phyloP scores from a whole-genome alignment of 2,797 vertebrate genomes.

The Neosilurus mollespiculum region DNA sequence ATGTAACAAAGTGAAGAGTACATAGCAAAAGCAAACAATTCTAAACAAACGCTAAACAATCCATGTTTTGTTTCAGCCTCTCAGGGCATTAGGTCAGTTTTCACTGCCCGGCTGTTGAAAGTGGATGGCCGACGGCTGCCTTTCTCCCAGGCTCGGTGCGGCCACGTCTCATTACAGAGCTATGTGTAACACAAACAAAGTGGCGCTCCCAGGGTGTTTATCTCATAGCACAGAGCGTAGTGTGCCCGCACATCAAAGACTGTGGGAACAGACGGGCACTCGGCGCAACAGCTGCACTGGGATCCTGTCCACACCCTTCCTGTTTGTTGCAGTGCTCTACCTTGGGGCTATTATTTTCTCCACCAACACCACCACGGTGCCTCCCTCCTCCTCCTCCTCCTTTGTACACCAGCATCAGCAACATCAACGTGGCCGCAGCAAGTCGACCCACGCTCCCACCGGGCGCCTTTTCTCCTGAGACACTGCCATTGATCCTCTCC shows the following conservation, averaged over 20 bases:
- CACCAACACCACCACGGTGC: slow-evolving; percentile 64
- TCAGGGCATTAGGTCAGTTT: slow-evolving; percentile 21
- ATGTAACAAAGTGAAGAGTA: neutral
- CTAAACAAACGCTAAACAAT: neutral
- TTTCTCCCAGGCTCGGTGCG: slow-evolving; percentile 54
- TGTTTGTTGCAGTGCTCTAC: slow-evolving; percentile 74
- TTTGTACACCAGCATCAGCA: slow-evolving; percentile 47
- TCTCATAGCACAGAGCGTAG: slow-evolving; percentile 73
- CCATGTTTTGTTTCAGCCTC: neutral
- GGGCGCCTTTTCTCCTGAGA: slow-evolving; percentile 3
- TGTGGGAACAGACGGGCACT: slow-evolving; percentile 77
- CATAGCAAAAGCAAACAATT: slow-evolving; percentile 1
- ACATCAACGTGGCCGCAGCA: slow-evolving; percentile 59
- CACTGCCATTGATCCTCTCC: neutral
- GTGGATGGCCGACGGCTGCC: slow-evolving; percentile 41
- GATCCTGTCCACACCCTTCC: slow-evolving; percentile 87
- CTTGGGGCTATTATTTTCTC: slow-evolving; percentile 77
- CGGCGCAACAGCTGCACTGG: slow-evolving; percentile 74
- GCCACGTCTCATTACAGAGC: slow-evolving; percentile 65
- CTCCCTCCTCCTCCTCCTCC: slow-evolving; percentile 47
- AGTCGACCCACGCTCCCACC: slow-evolving; percentile 21
- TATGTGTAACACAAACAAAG: slow-evolving; percentile 73
- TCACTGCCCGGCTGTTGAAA: slow-evolving; percentile 39
- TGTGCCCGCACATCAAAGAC: slow-evolving; percentile 79
- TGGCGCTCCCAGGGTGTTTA: slow-evolving; percentile 71